Evolutionary conservation across 2,888 invertebrate genomes (phyloP).

Genomic region (Chrysolina haemoptera): DNA sequence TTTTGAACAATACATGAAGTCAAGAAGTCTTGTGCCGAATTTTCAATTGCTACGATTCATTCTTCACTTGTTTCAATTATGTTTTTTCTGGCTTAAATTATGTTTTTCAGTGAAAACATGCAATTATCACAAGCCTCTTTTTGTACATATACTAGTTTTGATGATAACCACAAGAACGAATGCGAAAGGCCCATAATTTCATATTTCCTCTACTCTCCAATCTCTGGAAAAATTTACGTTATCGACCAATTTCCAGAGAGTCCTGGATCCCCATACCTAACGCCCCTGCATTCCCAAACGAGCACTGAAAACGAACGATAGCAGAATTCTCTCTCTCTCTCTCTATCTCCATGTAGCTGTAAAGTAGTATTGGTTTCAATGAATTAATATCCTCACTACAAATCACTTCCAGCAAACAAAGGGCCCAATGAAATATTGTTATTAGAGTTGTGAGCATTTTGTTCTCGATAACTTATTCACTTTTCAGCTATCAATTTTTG

Average conservation of each 20-base stretch:
- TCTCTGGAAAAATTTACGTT: no score
- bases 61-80: no score
- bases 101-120: no score
- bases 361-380: constrained; percentile 37
- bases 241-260: neutral
- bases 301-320: constrained; percentile 36
- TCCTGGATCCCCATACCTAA: neutral
- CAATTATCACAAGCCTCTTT: no score
- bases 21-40: no score
- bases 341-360: constrained; percentile 21
- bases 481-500: neutral
- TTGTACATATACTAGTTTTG: no score
- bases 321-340: neutral
- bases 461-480: constrained; percentile 16
- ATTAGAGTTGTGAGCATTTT: constrained; percentile 32
- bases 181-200: no score
- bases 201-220: no score
- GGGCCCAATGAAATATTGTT: constrained; percentile 33
- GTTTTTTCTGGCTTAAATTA: no score
- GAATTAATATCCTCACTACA: constrained; percentile 35
- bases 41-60: no score
- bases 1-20: no score
- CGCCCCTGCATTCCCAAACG: constrained; percentile 19
- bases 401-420: constrained; percentile 34
- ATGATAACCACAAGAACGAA: no score